Evolutionary conservation across 2,113 vertebrate species (phyloP).

Genomic region (Plotosus lineatus): DNA sequence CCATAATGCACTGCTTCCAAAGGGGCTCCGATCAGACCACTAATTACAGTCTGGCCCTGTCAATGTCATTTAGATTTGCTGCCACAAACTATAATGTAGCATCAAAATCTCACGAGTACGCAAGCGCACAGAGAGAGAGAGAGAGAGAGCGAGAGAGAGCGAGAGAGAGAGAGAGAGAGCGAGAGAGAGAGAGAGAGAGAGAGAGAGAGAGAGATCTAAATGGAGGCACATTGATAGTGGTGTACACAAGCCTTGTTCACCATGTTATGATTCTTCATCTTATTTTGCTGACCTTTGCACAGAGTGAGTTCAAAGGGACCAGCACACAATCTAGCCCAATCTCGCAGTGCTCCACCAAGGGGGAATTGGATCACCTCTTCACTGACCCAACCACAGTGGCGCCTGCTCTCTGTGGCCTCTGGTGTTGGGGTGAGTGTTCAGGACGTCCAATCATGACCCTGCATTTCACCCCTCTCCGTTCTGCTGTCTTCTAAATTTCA

Average conservation of each 20-base stretch:
- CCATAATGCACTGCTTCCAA: conserved; percentile 53
- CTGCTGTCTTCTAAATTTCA: conserved; percentile 44
- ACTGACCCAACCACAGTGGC: conserved; percentile 66
- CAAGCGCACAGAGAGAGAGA: conserved; percentile 38
- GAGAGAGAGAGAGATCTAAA: conserved; percentile 44
- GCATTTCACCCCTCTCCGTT: conserved; percentile 50
- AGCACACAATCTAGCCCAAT: conserved; percentile 74
- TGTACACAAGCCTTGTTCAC: conserved; percentile 54
- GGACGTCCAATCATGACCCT: conserved; percentile 66
- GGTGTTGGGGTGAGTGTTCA: conserved; percentile 56
- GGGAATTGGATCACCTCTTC: conserved; percentile 76
- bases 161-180: conserved; percentile 44
- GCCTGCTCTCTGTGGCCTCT: conserved; percentile 63
- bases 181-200: conserved; percentile 45
- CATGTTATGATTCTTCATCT: conserved; percentile 61
- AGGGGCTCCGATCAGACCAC: conserved; percentile 51
- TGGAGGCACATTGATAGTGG: conserved; percentile 30
- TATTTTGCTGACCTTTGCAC: conserved; percentile 72
- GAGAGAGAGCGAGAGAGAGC: conserved; percentile 44
- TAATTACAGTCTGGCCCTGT: conserved; percentile 58
- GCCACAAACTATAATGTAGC: conserved; percentile 36
- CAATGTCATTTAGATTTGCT: conserved; percentile 55
- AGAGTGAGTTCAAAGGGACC: conserved; percentile 69
- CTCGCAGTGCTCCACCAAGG: conserved; percentile 62
- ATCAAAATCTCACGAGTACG: conserved; percentile 10